Evolutionary conservation across 2,113 vertebrate species (phyloP).

Genomic region (Myxocyprinus asiaticus): DNA sequence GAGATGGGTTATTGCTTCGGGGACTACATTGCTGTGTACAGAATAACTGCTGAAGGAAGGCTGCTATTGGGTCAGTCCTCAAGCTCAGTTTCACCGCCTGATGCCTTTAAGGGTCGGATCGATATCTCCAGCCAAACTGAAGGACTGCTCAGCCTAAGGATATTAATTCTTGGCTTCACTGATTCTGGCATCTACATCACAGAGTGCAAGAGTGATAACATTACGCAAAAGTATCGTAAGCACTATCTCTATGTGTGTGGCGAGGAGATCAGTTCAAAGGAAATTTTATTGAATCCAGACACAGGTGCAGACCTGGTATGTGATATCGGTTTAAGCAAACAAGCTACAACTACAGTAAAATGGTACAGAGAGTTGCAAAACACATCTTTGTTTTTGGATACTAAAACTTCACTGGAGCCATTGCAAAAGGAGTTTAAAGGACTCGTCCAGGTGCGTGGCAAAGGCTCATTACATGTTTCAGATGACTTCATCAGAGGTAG

Average conservation of each 20-base stretch:
- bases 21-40: slow-evolving; percentile 69
- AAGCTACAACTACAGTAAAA: slow-evolving; percentile 50
- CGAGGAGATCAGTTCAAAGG: slow-evolving; percentile 43
- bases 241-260: slow-evolving; percentile 65
- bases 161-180: slow-evolving; percentile 55
- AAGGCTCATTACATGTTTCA: slow-evolving; percentile 60
- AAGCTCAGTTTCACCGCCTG: slow-evolving; percentile 3
- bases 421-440: slow-evolving; percentile 53
- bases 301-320: slow-evolving; percentile 59
- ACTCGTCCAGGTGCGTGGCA: slow-evolving; percentile 47
- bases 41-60: slow-evolving; percentile 52
- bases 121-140: background rate
- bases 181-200: slow-evolving; percentile 69
- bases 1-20: slow-evolving; percentile 72
- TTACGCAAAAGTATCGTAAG: slow-evolving; percentile 14
- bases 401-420: slow-evolving; percentile 55
- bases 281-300: slow-evolving; percentile 48
- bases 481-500: slow-evolving; percentile 44
- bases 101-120: slow-evolving; percentile 59
- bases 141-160: slow-evolving; percentile 62
- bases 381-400: slow-evolving; percentile 65
- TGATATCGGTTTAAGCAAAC: slow-evolving; percentile 33
- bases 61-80: slow-evolving; percentile 71
- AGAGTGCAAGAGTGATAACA: slow-evolving; percentile 69
- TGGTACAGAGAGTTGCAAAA: slow-evolving; percentile 68